Conservation (phyloP, 2,113 vertebrate genomes). For the Phodopus roborovskii region DNA sequence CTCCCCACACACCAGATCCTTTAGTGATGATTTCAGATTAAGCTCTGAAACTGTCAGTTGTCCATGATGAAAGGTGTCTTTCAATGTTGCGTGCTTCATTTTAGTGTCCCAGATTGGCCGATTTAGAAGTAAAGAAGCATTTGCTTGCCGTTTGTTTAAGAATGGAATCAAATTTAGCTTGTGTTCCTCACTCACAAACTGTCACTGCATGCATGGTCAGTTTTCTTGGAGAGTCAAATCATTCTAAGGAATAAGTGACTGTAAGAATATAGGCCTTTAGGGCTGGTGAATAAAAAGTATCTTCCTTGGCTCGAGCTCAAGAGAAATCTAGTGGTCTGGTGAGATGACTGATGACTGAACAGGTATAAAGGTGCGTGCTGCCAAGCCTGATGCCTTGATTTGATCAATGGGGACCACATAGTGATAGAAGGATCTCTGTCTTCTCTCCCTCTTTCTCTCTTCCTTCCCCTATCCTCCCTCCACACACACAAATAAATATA, state of each 20-base stretch:
- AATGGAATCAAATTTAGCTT: not conserved
- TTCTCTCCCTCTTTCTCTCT: rapidly evolving
- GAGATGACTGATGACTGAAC: not conserved
- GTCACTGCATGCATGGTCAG: not conserved
- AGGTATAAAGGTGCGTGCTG: not conserved
- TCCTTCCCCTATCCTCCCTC: not conserved
- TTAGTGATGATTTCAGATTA: conserved; percentile 64
- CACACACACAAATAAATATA: too few species aligned
- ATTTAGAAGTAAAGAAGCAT: conserved; percentile 25
- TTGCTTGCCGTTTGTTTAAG: not conserved
- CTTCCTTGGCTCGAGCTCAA: not conserved
- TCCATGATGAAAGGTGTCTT: conserved; percentile 38
- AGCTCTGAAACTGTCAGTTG: not conserved
- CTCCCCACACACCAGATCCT: not conserved
- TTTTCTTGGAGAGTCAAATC: conserved; percentile 46
- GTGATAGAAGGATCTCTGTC: not conserved
- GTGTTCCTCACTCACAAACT: conserved; percentile 30
- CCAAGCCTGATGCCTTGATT: not conserved
- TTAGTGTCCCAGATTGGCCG: conserved; percentile 4
- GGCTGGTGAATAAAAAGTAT: conserved; percentile 17
- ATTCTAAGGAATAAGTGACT: conserved; percentile 21
- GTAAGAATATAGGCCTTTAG: too few species aligned
- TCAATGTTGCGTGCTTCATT: conserved; percentile 23
- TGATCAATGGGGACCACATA: not conserved
- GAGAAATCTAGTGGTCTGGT: not conserved